Percentiles rank a stretch among this genome's conserved stretches.
Conservation (phyloP, 2,888 invertebrate genomes). For the Lamellibrachia columna region DNA sequence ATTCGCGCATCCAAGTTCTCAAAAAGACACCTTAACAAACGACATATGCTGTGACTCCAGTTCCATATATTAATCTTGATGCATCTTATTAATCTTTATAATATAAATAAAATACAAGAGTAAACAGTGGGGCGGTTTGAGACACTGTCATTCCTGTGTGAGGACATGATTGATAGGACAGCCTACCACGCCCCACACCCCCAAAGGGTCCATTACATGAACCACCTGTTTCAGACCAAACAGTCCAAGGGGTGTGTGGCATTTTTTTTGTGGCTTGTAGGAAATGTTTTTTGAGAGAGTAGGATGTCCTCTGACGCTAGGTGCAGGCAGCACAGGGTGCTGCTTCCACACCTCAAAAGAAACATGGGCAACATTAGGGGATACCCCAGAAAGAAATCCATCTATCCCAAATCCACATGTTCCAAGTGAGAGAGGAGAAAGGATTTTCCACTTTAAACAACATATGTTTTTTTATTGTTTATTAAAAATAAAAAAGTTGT, state of each 20-base stretch:
- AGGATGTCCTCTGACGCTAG: neutral
- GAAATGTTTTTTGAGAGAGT: neutral
- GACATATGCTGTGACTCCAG: neutral
- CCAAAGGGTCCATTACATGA: neutral
- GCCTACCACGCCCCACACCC: neutral
- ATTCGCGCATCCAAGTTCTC: neutral
- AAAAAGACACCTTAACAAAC: neutral
- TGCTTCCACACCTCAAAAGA: neutral
- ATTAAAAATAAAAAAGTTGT: neutral
- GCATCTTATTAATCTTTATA: neutral
- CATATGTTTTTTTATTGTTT: too few relatives aligned
- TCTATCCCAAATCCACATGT: neutral
- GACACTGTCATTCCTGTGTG: neutral
- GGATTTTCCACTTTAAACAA: neutral
- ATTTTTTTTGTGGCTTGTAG: neutral
- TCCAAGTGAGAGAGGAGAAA: neutral
- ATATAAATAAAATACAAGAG: neutral
- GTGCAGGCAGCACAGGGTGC: neutral
- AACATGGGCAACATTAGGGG: conserved; percentile 7
- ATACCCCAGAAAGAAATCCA: neutral
- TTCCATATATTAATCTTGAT: neutral
- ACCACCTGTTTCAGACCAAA: neutral
- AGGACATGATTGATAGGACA: neutral
- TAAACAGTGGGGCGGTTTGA: neutral
- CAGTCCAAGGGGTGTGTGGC: neutral